These are phyloP conservation scores for Eptatretus burgeri DNA, from an alignment of 2,113 vertebrate species.

Conservation along the genomic window DNA sequence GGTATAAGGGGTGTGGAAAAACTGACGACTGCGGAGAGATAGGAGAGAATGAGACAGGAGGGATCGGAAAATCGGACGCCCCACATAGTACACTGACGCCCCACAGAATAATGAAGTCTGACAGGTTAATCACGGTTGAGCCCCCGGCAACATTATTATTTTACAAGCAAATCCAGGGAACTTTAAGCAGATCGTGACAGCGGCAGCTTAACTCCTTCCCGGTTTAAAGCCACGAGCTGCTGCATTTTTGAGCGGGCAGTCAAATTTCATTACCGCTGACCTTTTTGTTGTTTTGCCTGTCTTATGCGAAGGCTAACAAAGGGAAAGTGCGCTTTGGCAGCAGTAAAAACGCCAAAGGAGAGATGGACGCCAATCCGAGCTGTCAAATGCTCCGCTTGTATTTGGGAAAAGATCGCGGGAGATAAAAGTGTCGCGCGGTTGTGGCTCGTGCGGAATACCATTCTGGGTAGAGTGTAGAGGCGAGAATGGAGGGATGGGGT, in stretches of 20 bases:
- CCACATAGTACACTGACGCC: background rate
- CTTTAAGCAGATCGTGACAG: conserved; percentile 6
- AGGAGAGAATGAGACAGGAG: background rate
- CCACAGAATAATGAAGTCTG: conserved; percentile 4
- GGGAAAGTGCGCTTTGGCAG: too few species aligned
- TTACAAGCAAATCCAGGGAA: conserved; percentile 6
- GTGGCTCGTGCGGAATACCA: too few species aligned
- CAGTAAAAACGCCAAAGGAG: too few species aligned
- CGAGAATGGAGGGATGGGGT: too few species aligned
- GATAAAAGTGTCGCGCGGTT: too few species aligned
- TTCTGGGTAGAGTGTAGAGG: too few species aligned
- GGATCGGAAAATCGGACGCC: too few species aligned
- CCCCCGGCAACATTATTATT: conserved; percentile 7
- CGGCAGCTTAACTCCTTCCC: conserved; percentile 4
- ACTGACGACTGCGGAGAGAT: conserved; percentile 1
- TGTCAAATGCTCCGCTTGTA: too few species aligned
- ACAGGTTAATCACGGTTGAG: conserved; percentile 6
- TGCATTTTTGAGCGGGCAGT: background rate
- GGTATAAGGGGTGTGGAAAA: background rate
- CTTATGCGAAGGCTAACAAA: too few species aligned
- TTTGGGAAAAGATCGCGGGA: too few species aligned
- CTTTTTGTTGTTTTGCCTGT: background rate
- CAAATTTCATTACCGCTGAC: conserved; percentile 2
- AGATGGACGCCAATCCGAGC: too few species aligned
- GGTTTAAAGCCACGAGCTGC: conserved; percentile 5